Evolutionary conservation across 2,797 vertebrate genomes (phyloP).

Genomic region (Monodelphis domestica): DNA sequence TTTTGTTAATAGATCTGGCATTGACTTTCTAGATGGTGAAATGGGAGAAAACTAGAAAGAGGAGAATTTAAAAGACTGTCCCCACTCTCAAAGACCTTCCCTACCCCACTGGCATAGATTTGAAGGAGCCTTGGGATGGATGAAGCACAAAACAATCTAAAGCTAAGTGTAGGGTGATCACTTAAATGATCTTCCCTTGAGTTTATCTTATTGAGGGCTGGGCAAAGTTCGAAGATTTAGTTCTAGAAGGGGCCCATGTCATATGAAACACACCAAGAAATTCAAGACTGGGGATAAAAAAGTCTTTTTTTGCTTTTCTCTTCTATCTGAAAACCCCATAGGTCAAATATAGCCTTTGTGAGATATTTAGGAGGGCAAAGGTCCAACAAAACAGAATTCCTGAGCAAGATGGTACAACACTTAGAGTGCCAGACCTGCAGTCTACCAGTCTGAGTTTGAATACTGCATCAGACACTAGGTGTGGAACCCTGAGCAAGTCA

Average conservation of each 20-base stretch:
- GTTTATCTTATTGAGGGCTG: background rate
- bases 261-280: background rate
- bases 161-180: background rate
- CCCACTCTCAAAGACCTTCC: background rate
- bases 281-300: background rate
- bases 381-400: too few species aligned
- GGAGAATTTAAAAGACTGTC: background rate
- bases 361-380: background rate
- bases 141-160: background rate
- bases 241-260: background rate
- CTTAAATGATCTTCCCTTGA: background rate
- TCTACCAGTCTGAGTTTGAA: background rate
- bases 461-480: background rate
- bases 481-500: background rate
- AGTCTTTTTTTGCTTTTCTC: background rate
- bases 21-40: background rate
- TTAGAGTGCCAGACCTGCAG: background rate
- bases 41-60: background rate
- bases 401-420: background rate
- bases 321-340: background rate
- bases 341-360: background rate
- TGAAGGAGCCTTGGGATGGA: background rate
- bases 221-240: background rate
- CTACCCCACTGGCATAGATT: background rate
- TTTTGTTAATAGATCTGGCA: background rate